Conservation (phyloP, 2,113 vertebrate genomes). For the Chiloscyllium plagiosum region DNA sequence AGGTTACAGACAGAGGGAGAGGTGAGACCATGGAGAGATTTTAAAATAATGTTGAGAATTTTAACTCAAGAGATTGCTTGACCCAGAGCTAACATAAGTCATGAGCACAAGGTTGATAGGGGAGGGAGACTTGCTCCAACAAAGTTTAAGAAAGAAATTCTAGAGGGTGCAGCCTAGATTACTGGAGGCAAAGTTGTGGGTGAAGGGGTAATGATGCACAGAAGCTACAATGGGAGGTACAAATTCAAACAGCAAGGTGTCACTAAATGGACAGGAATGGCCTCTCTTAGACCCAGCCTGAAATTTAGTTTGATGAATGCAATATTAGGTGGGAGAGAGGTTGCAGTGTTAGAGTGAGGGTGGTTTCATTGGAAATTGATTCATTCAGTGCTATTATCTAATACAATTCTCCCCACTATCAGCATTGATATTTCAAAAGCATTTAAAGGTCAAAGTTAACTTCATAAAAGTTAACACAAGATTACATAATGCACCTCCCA, state of each 20-base stretch:
- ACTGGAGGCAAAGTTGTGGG: background rate
- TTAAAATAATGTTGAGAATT: too few relatives aligned
- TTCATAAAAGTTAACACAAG: background rate
- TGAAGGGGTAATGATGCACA: background rate
- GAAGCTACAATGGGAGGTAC: background rate
- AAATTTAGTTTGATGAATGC: background rate
- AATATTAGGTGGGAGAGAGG: background rate
- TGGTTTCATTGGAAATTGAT: background rate
- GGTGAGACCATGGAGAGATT: too few relatives aligned
- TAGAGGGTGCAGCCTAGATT: background rate
- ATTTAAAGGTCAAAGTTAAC: background rate
- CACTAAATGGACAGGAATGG: background rate
- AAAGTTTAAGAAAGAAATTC: background rate
- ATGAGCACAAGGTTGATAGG: too few relatives aligned
- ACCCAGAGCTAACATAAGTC: too few relatives aligned
- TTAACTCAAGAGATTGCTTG: too few relatives aligned
- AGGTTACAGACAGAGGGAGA: too few relatives aligned
- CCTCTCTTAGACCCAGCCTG: background rate
- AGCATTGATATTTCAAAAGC: background rate
- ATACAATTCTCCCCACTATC: background rate
- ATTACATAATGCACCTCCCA: background rate
- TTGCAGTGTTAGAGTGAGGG: too few relatives aligned
- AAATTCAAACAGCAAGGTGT: background rate
- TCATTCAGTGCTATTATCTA: background rate
- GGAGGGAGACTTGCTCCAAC: too few relatives aligned